Evolutionary conservation across 2,113 vertebrate genomes (phyloP).

Genomic region (Sylvietta virens): DNA sequence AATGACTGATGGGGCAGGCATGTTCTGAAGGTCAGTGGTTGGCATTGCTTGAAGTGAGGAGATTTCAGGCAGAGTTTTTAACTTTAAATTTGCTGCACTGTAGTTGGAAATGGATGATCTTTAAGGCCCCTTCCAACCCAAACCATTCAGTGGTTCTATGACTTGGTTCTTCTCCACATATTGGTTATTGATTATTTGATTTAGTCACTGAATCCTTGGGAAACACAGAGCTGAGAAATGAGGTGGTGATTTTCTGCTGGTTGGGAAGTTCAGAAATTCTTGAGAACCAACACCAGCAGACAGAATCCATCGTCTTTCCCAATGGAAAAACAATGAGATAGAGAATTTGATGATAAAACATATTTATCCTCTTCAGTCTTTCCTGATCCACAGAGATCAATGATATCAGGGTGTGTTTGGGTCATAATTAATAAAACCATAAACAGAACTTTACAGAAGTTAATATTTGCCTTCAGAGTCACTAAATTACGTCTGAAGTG

Average conservation of each 20-base stretch:
- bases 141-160: accelerated
- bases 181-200: not conserved
- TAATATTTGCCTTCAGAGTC: not conserved
- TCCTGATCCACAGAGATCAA: not conserved
- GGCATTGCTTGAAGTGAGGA: not conserved
- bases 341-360: not conserved
- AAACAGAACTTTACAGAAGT: not conserved
- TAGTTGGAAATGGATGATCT: not conserved
- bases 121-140: not conserved
- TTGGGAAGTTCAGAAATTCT: not conserved
- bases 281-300: not conserved
- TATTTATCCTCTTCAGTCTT: not conserved
- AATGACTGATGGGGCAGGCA: not conserved
- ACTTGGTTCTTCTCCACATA: not conserved
- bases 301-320: not conserved
- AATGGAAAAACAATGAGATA: not conserved
- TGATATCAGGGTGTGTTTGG: not conserved
- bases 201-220: not conserved
- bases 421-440: not conserved
- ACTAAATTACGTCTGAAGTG: not conserved
- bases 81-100: not conserved
- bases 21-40: not conserved
- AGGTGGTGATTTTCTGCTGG: not conserved
- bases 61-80: not conserved
- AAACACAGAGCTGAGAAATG: not conserved